Evolutionary conservation across 2,797 vertebrate genomes (phyloP).

Genomic region (Chanos chanos): DNA sequence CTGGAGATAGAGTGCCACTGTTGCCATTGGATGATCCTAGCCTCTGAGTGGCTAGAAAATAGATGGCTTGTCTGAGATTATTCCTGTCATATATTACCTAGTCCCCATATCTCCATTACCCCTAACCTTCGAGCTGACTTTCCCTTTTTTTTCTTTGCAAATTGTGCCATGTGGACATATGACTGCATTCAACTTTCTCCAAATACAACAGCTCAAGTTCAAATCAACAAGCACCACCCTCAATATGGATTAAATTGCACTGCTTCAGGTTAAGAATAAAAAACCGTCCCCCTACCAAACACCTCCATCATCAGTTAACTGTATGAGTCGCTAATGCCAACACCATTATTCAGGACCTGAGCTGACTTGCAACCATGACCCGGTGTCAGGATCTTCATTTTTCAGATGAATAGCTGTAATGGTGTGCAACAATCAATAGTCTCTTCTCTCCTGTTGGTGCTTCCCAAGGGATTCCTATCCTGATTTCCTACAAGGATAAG

Average conservation of each 20-base stretch:
- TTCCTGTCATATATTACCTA: too few relatives aligned
- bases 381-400: neutral
- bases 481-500: neutral
- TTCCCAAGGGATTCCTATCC: too few relatives aligned
- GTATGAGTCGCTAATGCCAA: constrained; percentile 17
- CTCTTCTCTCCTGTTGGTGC: neutral
- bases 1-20: neutral
- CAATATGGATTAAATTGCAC: neutral
- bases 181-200: too few relatives aligned
- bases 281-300: neutral
- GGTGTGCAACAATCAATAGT: neutral
- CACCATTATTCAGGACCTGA: constrained; percentile 1
- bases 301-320: neutral
- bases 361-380: too few relatives aligned
- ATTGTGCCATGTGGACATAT: too few relatives aligned
- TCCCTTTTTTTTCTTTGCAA: too few relatives aligned
- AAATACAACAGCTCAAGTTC: neutral
- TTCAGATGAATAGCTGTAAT: neutral
- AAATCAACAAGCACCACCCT: constrained; percentile 6
- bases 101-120: neutral
- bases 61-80: constrained; percentile 30
- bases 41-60: constrained; percentile 15
- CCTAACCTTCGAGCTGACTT: constrained; percentile 6
- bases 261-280: neutral
- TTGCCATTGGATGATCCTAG: neutral